These are phyloP conservation scores for Proisotoma minuta DNA, from an alignment of 2,888 invertebrate species.

Conservation along the genomic window DNA sequence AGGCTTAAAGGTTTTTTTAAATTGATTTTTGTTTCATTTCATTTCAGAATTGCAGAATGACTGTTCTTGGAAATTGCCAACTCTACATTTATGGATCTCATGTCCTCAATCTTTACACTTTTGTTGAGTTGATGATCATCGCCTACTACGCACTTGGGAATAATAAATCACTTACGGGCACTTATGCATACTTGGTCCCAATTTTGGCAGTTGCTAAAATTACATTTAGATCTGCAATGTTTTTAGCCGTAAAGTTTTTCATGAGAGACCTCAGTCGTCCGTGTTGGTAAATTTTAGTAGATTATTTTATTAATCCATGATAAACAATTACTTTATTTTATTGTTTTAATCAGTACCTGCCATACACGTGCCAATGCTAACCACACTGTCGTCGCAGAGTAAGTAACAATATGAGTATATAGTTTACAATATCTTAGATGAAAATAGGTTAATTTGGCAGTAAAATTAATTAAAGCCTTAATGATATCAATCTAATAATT, in stretches of 20 bases:
- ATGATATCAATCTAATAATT: too few species aligned
- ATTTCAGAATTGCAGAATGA: conserved; percentile 26
- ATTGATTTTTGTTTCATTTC: conserved; percentile 1
- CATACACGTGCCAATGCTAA: conserved; percentile 6
- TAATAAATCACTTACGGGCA: conserved; percentile 18
- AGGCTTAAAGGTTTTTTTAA: too few species aligned
- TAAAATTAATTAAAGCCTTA: too few species aligned
- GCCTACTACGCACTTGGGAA: conserved; percentile 19
- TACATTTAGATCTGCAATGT: conserved; percentile 26
- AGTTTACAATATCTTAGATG: not conserved
- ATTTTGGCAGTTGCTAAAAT: conserved; percentile 32
- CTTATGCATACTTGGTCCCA: conserved; percentile 23
- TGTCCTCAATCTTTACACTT: conserved; percentile 33
- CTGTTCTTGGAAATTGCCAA: conserved; percentile 36
- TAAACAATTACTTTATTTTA: too few species aligned
- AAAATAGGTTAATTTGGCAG: not conserved
- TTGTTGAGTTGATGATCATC: conserved; percentile 32
- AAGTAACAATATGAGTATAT: not conserved
- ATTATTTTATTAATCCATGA: too few species aligned
- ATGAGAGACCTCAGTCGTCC: conserved; percentile 38
- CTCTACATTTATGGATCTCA: conserved; percentile 32
- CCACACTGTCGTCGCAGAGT: not conserved
- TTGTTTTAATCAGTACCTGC: too few species aligned
- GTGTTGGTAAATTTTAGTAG: too few species aligned
- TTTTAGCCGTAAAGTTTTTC: conserved; percentile 34